These are phyloP conservation scores for Acanthurus tractus DNA, from an alignment of 2,797 vertebrate genomes.

Conservation along the genomic window DNA sequence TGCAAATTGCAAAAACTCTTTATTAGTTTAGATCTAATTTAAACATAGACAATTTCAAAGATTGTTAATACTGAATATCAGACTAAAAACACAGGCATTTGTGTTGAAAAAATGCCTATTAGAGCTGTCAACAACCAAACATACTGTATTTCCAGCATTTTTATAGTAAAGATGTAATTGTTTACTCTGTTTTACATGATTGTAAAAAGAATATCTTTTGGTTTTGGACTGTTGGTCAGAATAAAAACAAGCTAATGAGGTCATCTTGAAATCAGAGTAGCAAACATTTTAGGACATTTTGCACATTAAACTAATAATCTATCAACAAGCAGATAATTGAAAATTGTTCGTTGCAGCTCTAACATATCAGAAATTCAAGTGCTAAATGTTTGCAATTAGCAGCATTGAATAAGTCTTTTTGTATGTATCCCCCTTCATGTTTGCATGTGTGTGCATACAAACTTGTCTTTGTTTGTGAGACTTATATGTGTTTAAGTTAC, in stretches of 20 bases:
- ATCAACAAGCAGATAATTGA: neutral
- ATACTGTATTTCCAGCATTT: neutral
- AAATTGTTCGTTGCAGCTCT: neutral
- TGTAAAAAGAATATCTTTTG: neutral
- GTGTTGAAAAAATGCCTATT: neutral
- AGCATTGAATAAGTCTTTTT: constrained; percentile 12
- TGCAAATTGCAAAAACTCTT: neutral
- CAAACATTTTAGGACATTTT: neutral
- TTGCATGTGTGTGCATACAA: constrained; percentile 26
- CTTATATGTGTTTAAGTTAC: constrained; percentile 13
- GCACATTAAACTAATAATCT: neutral
- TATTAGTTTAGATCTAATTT: neutral
- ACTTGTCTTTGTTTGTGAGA: constrained; percentile 10
- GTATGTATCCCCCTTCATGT: neutral
- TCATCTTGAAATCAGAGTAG: neutral
- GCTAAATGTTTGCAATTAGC: no score
- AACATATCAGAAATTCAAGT: neutral
- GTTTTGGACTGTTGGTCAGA: neutral
- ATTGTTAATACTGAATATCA: neutral
- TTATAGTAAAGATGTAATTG: neutral
- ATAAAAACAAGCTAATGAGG: neutral
- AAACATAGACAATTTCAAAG: neutral
- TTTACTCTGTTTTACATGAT: constrained; percentile 9
- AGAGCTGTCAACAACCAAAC: neutral
- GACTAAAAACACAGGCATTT: neutral